Evolutionary conservation across 1,140 invertebrate species (phyloP).

Genomic region (Bombus terrestris): DNA sequence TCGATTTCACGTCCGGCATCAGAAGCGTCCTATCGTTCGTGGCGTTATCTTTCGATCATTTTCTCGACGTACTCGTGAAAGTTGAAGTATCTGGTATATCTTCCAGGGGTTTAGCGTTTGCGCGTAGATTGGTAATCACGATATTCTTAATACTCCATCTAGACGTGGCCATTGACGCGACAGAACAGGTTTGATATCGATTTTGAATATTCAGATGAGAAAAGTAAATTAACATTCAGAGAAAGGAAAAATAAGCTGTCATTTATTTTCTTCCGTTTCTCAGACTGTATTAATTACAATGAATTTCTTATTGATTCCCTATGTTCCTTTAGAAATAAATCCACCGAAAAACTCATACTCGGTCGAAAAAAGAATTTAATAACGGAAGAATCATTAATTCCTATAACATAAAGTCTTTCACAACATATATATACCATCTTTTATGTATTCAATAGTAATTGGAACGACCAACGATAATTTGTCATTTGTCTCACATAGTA

Average conservation of each 20-base stretch:
- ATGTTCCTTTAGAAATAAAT: no score
- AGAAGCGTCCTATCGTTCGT: not conserved
- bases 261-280: not conserved
- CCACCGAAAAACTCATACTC: no score
- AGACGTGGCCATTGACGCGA: no score
- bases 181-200: not conserved
- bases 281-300: not conserved
- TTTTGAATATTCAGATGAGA: not conserved
- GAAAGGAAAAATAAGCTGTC: not conserved
- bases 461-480: no score
- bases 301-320: not conserved
- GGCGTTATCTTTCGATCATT: conserved; percentile 58
- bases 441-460: no score
- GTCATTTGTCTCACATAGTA: no score
- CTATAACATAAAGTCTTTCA: no score
- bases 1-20: conserved; percentile 25
- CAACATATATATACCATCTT: no score
- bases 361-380: no score
- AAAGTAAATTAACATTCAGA: not conserved
- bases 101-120: conserved; percentile 43
- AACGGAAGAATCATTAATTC: no score
- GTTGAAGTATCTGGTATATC: conserved; percentile 54
- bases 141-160: not conserved
- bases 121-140: conserved; percentile 27
- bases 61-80: conserved; percentile 39